Evolutionary conservation across 2,888 invertebrate species (phyloP), one percentile per base, ranked within the genome.

Genomic region (Julus scanicus): DNA sequence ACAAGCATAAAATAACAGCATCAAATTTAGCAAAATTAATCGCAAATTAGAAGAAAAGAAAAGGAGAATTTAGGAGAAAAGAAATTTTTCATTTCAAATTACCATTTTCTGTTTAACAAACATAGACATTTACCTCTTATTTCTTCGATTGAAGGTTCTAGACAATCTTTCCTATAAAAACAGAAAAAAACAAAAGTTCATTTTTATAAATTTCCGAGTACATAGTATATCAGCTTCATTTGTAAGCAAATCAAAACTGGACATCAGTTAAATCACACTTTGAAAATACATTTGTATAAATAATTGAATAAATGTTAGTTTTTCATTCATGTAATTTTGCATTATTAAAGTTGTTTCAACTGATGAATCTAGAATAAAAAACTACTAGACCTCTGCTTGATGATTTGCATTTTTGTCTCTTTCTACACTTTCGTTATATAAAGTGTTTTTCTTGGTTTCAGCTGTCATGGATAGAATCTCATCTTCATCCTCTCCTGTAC

Each of bases 401-500:
- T 20, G 53, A 29, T 88, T 89, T n/a, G 89, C 87, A 86, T 89
- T 89, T 63, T 89, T 89, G 87, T 89, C 89, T 89, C 48, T 86
- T 83, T 92, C 91, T 37, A 92, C 91, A 49, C 53, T 39, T 90
- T 93, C 93, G 92, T 93, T 93, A 90, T 92, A 93, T 88, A 92
- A 91, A 86, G 93, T 93, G 91, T 93, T 93, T 89, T 92, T 92
- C 90, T 93, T 92, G 63, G 93, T 93, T 90, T 93, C 93, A 89
- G 92, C 91, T 88, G 92, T 92, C 90, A 92, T 91, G 86, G 92
- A 87, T 15, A 89, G 84, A 29, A 89, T 86, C 49, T 91, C 90
- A 44, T 90, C 93, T 90, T 93, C 94, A 90, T 93, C 93, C 92
- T 94, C 93, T 85, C 94, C 94, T 89, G 94, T 94, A 91, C 94